Base-by-base conservation (phyloP, 2,113 vertebrate genomes). In the Ceyx cyanopectus region DNA sequence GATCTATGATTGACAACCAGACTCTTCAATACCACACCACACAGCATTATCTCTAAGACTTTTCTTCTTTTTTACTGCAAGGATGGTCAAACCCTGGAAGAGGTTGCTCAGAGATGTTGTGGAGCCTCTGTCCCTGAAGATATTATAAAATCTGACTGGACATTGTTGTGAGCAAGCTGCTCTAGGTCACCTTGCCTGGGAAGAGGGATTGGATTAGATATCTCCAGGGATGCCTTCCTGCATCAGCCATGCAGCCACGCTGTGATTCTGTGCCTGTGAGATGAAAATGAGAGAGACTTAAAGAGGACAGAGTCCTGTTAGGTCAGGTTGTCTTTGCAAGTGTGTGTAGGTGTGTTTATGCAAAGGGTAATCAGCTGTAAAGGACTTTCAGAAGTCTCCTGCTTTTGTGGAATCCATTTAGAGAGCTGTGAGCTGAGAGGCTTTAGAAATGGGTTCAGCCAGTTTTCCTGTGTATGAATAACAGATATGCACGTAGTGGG, bases 261-360 rank as follows among this genome's bases (percentile, higher is more conserved):
- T 61, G 53, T 78, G 34, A 56, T 77, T 77, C 53, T 40, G 22
- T 50, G 51, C 62, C 1, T 51, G 24, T 77, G 66, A 68, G 37
- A 32, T 37, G 48, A 90, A 89, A 89, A 86, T 61, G 40, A 61
- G 73, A 85, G 53, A 85, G 34, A 83, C n/a, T 66, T 84, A 75
- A 76, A 73, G 70, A 82, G 46, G 41, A 58, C 65, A 91, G 74
- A 57, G 34, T 75, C 41, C n/a, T 79, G 1, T 74, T 60, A n/a
- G 30, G 41, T 72, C 69, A 72, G 18, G 23, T 41, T 5, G 5
- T 56, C 61, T 91, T 67, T 57, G 7, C 29, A 12, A 37, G 16
- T 41, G 29, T 20, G 32, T 14, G 10, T 75, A 56, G 27, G 29
- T 48, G 40, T 46, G 40, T 85, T 87, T 79, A 32, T 27, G 30